Percentiles rank a stretch among this genome's conserved stretches.
Conservation (phyloP, 2,888 invertebrate genomes). For the Ochropleura leucogaster region DNA sequence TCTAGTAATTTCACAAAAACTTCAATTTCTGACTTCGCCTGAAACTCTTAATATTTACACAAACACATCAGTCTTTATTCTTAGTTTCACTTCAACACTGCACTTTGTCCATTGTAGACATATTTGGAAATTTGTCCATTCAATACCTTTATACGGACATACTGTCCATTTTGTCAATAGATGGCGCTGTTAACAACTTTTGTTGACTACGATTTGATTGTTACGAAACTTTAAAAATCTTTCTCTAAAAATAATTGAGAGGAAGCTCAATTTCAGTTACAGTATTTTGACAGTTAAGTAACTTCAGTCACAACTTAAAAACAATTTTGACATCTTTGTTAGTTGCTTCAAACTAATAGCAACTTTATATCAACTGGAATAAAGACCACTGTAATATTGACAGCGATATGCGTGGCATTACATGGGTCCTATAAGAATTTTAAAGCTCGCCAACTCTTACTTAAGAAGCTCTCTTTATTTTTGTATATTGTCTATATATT, state of each 20-base stretch:
- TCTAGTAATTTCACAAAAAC: constrained; percentile 33
- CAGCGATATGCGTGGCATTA: neutral
- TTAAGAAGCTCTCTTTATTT: too few species aligned
- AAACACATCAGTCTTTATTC: constrained; percentile 56
- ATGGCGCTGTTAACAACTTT: constrained; percentile 31
- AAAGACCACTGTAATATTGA: neutral
- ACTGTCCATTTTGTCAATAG: constrained; percentile 12
- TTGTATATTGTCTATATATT: too few species aligned
- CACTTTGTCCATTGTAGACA: constrained; percentile 10
- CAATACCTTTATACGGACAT: neutral
- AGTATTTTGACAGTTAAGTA: neutral
- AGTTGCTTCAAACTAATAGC: neutral
- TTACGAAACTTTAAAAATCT: neutral
- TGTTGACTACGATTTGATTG: neutral
- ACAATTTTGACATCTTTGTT: neutral
- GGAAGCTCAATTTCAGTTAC: neutral
- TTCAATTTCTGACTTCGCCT: constrained; percentile 2
- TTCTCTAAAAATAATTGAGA: neutral
- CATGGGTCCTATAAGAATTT: too few species aligned
- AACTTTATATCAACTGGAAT: too few species aligned
- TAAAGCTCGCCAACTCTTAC: too few species aligned
- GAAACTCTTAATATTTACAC: constrained; percentile 48
- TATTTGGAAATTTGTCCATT: neutral
- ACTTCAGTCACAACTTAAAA: too few species aligned
- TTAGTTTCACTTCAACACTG: constrained; percentile 49